A percentile compares a stretch with the other conserved stretches of the same genome.
Conservation (phyloP, 2,113 vertebrate genomes). For the Baryphthengus martii region DNA sequence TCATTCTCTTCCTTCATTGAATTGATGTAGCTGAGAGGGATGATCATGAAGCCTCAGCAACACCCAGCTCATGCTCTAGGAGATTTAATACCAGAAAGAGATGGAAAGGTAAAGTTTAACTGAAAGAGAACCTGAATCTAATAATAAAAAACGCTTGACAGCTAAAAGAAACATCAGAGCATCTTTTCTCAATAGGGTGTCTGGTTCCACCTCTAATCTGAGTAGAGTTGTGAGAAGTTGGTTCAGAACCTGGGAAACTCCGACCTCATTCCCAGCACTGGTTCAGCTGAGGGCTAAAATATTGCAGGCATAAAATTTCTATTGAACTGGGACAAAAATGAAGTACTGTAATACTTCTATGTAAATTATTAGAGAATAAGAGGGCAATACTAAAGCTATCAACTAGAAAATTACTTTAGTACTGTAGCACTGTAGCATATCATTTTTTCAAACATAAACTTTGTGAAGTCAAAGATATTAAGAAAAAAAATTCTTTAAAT, state of each 20-base stretch:
- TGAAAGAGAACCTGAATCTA: background rate
- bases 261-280: background rate
- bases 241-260: background rate
- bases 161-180: background rate
- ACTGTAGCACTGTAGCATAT: background rate
- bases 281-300: constrained; percentile 2
- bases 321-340: constrained; percentile 44
- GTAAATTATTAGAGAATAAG: constrained; percentile 60
- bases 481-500: constrained; percentile 50
- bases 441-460: constrained; percentile 59
- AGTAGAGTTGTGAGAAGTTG: background rate
- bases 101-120: background rate
- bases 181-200: background rate
- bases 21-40: background rate
- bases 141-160: background rate
- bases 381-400: constrained; percentile 53
- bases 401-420: constrained; percentile 67
- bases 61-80: background rate
- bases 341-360: constrained; percentile 18
- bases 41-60: background rate
- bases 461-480: constrained; percentile 46
- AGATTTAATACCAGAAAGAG: background rate
- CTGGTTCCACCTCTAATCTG: background rate
- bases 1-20: background rate
- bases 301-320: constrained; percentile 21